These are phyloP conservation scores for Crenichthys baileyi DNA, from an alignment of 2,797 vertebrate genomes.

Conservation along the genomic window DNA sequence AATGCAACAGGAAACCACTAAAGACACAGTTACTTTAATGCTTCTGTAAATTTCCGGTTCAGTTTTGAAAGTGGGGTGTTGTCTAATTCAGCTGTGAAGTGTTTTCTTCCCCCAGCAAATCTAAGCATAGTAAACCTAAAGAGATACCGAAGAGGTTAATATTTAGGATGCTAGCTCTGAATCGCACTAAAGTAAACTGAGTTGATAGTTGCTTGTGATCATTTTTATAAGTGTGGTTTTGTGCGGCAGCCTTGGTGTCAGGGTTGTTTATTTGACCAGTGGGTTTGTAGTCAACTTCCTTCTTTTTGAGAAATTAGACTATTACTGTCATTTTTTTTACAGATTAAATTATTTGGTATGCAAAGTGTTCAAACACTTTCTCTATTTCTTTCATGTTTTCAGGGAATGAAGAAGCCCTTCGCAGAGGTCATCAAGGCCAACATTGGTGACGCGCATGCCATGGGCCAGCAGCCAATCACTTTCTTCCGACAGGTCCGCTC, in stretches of 20 bases:
- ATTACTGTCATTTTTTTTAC: not conserved
- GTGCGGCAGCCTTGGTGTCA: not conserved
- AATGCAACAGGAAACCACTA: not conserved
- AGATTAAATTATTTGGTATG: not conserved
- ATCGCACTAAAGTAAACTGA: not conserved
- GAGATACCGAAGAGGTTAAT: not conserved
- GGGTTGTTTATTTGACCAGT: not conserved
- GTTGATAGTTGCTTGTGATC: not conserved
- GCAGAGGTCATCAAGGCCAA: constrained; percentile 90
- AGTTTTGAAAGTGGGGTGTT: not conserved
- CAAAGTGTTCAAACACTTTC: not conserved
- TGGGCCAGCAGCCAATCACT: constrained; percentile 93
- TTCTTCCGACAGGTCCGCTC: constrained; percentile 89
- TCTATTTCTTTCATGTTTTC: constrained; percentile 36
- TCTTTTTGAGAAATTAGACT: not conserved
- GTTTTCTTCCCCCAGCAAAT: not conserved
- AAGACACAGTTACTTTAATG: not conserved
- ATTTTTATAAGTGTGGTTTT: not conserved
- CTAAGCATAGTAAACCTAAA: not conserved
- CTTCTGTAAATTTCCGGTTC: not conserved
- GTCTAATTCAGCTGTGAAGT: not conserved
- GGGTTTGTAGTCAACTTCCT: not conserved
- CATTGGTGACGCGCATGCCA: constrained; percentile 92
- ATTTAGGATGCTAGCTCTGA: not conserved
- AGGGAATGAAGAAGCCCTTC: constrained; percentile 92